Base-by-base conservation (phyloP, 2,888 invertebrate species). In the Falcaria lacertinaria region DNA sequence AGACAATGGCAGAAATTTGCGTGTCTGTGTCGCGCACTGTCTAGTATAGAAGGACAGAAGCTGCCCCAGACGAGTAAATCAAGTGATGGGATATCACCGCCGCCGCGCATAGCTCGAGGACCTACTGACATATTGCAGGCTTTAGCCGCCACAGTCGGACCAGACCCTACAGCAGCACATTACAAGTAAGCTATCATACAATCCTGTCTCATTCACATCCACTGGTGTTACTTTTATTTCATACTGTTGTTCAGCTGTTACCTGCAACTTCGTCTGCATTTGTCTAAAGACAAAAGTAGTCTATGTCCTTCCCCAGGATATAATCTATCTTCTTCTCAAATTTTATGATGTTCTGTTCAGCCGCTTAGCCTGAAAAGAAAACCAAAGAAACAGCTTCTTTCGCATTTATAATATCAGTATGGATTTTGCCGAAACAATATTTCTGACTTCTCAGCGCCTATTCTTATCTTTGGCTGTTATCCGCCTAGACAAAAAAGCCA, bases 81-180 rank as follows among this genome's bases (percentile, higher is more conserved):
- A 1, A 74, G 68, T 53, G 87, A 89, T 55, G 89, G 88, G 0
- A 87, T 88, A 42, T 72, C 86, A n/a, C 87, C 88, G 0, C 96
- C 96, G 0, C 90, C 91, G 39, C 90, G 93, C 37, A 95, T 95
- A 64, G 91, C 91, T 33, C 91, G 97, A 58, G 91, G 93, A 0
- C 92, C 96, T 0, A 97, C 97, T 0, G 97, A 96, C 70, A 92
- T 98, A 47, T 77, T 97, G 40, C 90, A 92, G 80, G 96, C 96
- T 2, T 78, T 98, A 47, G 93, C 96, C 34, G 91, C 91, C 47
- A 97, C 97, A 0, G 91, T 96, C 4, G 91, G 92, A n/a, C 83
- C 91, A 34, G 97, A 97, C 78, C 92, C 92, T 2, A 96, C 96
- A 0, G 96, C 96, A n/a, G 91, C 96, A 2, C 95, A 96, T 74